phyloP scores from a whole-genome alignment of 37 sponge, comb jelly and placozoan genomes.

The Aplysina aerophoba region DNA sequence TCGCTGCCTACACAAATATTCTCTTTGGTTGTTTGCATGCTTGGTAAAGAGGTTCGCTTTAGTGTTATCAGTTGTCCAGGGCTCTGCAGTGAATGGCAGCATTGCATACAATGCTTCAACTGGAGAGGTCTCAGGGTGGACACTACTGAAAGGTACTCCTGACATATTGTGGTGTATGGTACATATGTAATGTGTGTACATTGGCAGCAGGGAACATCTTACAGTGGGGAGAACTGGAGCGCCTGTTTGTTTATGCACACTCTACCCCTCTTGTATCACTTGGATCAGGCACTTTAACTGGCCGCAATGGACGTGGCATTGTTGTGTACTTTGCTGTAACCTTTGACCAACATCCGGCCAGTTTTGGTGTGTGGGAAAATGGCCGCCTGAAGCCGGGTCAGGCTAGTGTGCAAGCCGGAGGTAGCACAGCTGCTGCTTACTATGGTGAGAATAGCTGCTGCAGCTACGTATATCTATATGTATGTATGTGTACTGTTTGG shows the following conservation, averaged over 20 bases:
- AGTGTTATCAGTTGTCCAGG: too few relatives aligned
- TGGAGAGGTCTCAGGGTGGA: conserved; percentile 33
- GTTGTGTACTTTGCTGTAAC: conserved; percentile 48
- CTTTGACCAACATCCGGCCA: not conserved
- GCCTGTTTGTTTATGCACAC: not conserved
- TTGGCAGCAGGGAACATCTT: not conserved
- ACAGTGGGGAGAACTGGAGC: not conserved
- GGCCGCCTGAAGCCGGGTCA: not conserved
- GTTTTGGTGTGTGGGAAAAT: conserved; percentile 49
- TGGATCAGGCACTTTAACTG: conserved; percentile 50
- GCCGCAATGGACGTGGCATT: conserved; percentile 62
- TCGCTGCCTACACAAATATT: too few relatives aligned
- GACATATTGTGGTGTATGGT: not conserved
- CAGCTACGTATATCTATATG: not conserved
- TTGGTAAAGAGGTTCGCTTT: too few relatives aligned
- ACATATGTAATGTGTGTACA: not conserved
- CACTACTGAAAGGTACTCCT: conserved; percentile 33
- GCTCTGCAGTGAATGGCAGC: conserved; percentile 15
- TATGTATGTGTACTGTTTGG: not conserved
- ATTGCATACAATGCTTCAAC: conserved; percentile 1
- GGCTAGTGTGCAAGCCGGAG: conserved; percentile 5
- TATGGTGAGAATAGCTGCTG: not conserved
- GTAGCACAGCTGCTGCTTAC: conserved; percentile 22
- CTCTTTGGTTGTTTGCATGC: too few relatives aligned
- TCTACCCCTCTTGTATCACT: not conserved